Base-by-base conservation (phyloP, 2,888 invertebrate species). In the Dasypogon diadema region DNA sequence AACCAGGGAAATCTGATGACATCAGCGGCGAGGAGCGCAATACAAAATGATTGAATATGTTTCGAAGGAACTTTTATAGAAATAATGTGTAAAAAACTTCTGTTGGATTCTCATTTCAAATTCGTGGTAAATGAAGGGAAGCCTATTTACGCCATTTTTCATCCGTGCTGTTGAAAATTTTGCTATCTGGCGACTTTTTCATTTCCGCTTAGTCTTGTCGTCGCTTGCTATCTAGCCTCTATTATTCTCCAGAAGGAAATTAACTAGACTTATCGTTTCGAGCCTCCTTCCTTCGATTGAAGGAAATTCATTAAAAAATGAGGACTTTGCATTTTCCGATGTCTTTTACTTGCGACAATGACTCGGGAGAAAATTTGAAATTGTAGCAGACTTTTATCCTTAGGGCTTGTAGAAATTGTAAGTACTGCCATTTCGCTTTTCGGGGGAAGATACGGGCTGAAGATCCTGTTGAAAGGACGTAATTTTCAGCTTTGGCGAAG, bases 231-330 rank as follows among this genome's bases (percentile, higher is more conserved):
- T 48, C 68, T 14, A 16, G 48, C 5, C n/a, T 68, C 30, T 21
- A 68, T 68, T 68, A 68, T 68, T 26, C 68, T 48, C 48, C 21
- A n/a, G 10, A 16, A 24, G 51, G 24, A 68, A 65, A 68, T 68
- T 68, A 68, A 51, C 68, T 51, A 68, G 68, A 68, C 68, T 68
- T 68, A 68, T 68, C 48, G 24, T 6, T 51, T 26, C 26, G 24
- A 14, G 68, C 21, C 63, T 16, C 51, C 51, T 26, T 48, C 24
- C 22, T 48, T 68, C 68, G 24, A 68, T 68, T 68, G 22, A 51
- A 48, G 68, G 68, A 68, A 68, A 68, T 48, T 68, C 68, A 68
- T 68, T 68, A 68, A 68, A 68, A 68, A 68, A 68, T 68, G 68
- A 68, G 48, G 37, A 51, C 68, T 46, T 68, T 68, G 68, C 48